Evolutionary conservation across 2,888 invertebrate genomes (phyloP), one percentile per base, ranked within the genome.

Genomic region (Dioctria linearis): DNA sequence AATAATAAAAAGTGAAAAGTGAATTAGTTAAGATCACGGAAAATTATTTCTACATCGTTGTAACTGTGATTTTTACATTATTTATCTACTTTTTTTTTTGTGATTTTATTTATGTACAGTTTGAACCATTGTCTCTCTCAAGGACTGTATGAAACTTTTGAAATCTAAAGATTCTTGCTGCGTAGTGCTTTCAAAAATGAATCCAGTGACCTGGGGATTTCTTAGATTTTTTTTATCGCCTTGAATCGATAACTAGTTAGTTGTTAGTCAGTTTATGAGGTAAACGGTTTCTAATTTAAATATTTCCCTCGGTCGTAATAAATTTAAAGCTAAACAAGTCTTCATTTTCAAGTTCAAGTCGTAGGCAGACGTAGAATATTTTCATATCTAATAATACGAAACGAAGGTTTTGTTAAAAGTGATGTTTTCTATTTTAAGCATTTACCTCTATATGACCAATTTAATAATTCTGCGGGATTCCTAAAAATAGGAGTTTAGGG

Each of bases 331-430:
- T 3, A 59, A 69, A 51, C 67, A n/a, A 67, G 67, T 69, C 67
- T 67, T 69, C 42, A n/a, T 67, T 2, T 57, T 42, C 73, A 73
- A 73, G 73, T 73, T 73, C 73, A 73, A 73, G 54, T 57, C 57
- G 43, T 73, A 73, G 59, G 61, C 61, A 25, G 25, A 25, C 25
- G 25, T 25, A 25, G 25, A 25, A 25, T 1, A 25, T 25, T 25
- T 25, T 25, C 2, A 25, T 25, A 25, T 25, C 25, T 25, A 25
- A 25, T 25, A 25, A 25, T 25, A 25, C 25, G 25, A 25, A 25
- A 51, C 11, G 11, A 51, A 51, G 51, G 6, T 51, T 51, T 9
- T 11, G 51, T 51, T 6, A 51, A 51, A 51, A 9, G 51, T 51
- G 51, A 51, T 25, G 25, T 25, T 25, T 25, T 25, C 25, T 25